Conservation (phyloP, 2,888 invertebrate genomes). For the Fragum sueziense region DNA sequence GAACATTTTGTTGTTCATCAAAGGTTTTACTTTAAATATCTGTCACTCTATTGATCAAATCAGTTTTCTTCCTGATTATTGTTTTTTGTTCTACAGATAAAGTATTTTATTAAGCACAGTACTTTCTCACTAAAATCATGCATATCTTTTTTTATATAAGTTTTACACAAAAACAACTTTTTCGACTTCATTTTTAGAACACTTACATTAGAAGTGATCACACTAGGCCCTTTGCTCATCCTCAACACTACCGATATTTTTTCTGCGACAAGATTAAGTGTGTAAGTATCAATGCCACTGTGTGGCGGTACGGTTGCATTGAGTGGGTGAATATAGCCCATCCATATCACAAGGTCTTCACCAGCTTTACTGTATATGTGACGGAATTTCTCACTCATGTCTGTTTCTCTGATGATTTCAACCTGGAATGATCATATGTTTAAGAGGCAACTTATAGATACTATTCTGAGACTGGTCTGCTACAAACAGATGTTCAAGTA, state of each 20-base stretch:
- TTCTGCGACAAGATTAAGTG: constrained; percentile 42
- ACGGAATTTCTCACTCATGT: constrained; percentile 89
- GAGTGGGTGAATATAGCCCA: constrained; percentile 92
- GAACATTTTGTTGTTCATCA: too few species aligned
- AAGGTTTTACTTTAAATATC: too few species aligned
- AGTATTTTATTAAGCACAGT: too few species aligned
- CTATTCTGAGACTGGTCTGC: too few species aligned
- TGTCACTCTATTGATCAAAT: too few species aligned
- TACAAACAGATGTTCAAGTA: too few species aligned
- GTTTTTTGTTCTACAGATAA: too few species aligned
- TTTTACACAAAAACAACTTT: too few species aligned
- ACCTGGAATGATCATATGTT: constrained; percentile 82
- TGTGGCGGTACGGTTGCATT: constrained; percentile 61
- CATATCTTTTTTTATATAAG: too few species aligned
- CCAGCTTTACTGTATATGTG: constrained; percentile 75
- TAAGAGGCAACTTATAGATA: background rate
- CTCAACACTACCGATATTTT: constrained; percentile 41
- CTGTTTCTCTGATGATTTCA: constrained; percentile 92
- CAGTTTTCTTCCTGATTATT: too few species aligned
- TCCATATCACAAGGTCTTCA: constrained; percentile 74
- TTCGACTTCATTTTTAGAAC: too few species aligned
- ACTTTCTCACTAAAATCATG: too few species aligned
- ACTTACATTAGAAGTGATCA: constrained; percentile 24
- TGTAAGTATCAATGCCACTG: constrained; percentile 33
- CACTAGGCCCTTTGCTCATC: constrained; percentile 77